phyloP scores from a whole-genome alignment of 2,113 vertebrate species.

The Protobothrops flavoviridis region DNA sequence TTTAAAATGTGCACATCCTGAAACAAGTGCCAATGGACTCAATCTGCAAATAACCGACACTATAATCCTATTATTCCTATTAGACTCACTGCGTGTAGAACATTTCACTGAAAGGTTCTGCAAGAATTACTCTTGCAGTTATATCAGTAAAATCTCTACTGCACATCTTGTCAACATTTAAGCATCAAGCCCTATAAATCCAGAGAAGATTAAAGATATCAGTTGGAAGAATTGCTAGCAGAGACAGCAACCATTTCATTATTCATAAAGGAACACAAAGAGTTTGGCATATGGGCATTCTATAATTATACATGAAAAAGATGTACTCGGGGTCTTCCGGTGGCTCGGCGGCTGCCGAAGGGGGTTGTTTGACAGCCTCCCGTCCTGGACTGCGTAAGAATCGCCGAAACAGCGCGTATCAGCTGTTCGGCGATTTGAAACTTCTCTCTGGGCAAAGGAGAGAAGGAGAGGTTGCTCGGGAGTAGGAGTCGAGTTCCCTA shows the following conservation, averaged over 20 bases:
- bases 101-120: neutral
- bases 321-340: neutral
- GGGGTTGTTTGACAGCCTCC: too few species aligned
- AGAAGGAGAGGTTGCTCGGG: too few species aligned
- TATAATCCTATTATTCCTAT: neutral
- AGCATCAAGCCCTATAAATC: neutral
- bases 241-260: neutral
- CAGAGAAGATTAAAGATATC: neutral
- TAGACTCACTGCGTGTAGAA: neutral
- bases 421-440: too few species aligned
- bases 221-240: neutral
- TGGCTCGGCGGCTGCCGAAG: too few species aligned
- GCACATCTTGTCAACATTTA: fast-evolving
- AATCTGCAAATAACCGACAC: neutral
- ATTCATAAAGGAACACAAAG: neutral
- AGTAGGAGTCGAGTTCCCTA: too few species aligned
- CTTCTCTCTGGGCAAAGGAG: too few species aligned
- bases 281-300: neutral
- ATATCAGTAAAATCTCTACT: neutral
- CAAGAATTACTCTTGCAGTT: neutral
- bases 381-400: too few species aligned
- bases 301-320: neutral
- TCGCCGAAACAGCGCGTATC: too few species aligned
- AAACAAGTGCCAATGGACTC: neutral
- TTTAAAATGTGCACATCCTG: neutral